Conservation (phyloP, 2,113 vertebrate species). For the Oreochromis spilurus region DNA sequence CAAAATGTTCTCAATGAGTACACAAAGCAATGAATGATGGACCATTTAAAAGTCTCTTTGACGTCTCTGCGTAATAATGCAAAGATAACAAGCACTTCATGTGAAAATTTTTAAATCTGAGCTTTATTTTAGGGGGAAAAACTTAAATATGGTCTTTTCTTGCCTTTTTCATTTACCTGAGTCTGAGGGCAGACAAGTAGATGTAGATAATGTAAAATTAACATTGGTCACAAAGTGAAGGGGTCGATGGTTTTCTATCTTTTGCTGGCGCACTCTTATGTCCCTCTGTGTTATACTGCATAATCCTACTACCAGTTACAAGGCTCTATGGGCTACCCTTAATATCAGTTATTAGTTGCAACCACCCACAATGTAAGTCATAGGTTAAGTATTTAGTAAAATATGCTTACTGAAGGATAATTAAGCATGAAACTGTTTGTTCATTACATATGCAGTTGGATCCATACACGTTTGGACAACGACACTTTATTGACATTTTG, state of each 20-base stretch:
- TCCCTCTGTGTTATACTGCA: background rate
- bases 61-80: background rate
- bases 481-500: background rate
- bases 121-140: background rate
- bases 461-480: background rate
- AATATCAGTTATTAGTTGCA: background rate
- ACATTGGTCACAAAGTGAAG: background rate
- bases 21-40: background rate
- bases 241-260: background rate
- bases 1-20: background rate
- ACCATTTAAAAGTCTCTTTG: background rate
- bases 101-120: background rate
- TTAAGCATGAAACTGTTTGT: background rate
- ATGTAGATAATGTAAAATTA: background rate
- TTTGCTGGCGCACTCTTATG: background rate
- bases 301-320: background rate
- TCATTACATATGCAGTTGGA: background rate
- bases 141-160: background rate
- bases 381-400: background rate
- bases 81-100: background rate
- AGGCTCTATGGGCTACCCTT: background rate
- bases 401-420: background rate
- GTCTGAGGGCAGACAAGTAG: background rate
- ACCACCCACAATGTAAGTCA: background rate
- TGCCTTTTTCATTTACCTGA: background rate